A percentile compares a stretch with the other conserved stretches of the same genome.
Evolutionary conservation across 2,113 vertebrate genomes (phyloP).

Genomic region (Sterrhoptilus dennistouni): DNA sequence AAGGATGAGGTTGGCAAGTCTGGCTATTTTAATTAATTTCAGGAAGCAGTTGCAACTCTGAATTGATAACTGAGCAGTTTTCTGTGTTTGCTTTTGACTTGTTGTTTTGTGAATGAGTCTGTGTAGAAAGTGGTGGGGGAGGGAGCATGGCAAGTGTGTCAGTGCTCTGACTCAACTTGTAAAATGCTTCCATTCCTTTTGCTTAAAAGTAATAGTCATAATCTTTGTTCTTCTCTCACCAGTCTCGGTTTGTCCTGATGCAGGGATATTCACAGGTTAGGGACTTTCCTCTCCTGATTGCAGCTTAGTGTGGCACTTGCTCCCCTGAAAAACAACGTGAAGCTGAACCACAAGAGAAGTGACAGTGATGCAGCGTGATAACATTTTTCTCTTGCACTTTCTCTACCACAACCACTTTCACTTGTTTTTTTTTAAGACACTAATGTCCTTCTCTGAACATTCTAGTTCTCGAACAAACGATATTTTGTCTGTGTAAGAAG

Average conservation of each 20-base stretch:
- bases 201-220: not conserved
- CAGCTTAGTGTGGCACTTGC: not conserved
- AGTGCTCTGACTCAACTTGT: not conserved
- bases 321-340: rapidly evolving
- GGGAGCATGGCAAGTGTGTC: not conserved
- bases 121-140: not conserved
- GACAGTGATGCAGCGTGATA: not conserved
- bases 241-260: not conserved
- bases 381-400: not conserved
- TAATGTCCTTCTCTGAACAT: not conserved
- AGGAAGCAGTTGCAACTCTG: not conserved
- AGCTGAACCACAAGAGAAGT: not conserved
- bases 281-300: not conserved
- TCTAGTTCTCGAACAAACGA: not conserved
- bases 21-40: not conserved
- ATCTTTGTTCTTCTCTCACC: not conserved
- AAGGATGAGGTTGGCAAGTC: not conserved
- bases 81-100: not conserved
- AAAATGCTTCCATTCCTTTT: not conserved
- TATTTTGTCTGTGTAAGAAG: not conserved
- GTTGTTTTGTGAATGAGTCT: not conserved
- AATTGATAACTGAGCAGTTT: not conserved
- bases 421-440: not conserved
- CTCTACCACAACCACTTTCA: not conserved
- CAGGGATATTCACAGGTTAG: not conserved